Evolutionary conservation across 2,888 invertebrate species (phyloP).

Genomic region (Cephus rjabovi): DNA sequence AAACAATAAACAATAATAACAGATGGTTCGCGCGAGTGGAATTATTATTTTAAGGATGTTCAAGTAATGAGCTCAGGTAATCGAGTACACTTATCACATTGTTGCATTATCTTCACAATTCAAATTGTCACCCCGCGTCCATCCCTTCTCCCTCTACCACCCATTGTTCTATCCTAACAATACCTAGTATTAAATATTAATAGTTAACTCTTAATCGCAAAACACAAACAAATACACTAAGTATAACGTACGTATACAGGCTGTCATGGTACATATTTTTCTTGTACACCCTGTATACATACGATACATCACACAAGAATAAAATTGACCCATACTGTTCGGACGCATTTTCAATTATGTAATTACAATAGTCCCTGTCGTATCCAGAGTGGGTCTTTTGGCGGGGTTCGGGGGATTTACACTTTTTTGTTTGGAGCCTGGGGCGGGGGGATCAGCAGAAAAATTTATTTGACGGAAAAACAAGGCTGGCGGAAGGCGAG

Average conservation of each 20-base stretch:
- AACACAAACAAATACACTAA: neutral
- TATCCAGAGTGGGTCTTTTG: neutral
- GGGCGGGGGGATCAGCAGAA: neutral
- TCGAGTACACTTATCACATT: conserved; percentile 50
- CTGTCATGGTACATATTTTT: neutral
- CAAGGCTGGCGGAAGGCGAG: neutral
- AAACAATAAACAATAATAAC: neutral
- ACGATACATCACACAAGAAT: conserved; percentile 12
- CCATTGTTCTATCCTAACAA: conserved; percentile 12
- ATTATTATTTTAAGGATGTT: conserved; percentile 16
- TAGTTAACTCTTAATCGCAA: conserved; percentile 21
- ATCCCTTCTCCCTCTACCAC: conserved; percentile 7
- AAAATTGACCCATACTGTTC: conserved; percentile 16
- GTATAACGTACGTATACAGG: neutral
- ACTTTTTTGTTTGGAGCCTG: neutral
- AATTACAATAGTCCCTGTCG: conserved; percentile 1
- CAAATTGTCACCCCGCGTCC: conserved; percentile 24
- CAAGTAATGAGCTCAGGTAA: conserved; percentile 31
- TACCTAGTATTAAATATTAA: conserved; percentile 22
- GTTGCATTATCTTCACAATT: conserved; percentile 38
- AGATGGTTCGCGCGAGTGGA: conserved; percentile 1
- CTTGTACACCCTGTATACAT: neutral
- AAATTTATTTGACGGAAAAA: neutral
- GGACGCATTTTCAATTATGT: neutral
- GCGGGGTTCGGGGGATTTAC: neutral